Evolutionary conservation across 53 echinoderm and acorn worm genomes (phyloP).

Genomic region (Temnopleurus reevesii): DNA sequence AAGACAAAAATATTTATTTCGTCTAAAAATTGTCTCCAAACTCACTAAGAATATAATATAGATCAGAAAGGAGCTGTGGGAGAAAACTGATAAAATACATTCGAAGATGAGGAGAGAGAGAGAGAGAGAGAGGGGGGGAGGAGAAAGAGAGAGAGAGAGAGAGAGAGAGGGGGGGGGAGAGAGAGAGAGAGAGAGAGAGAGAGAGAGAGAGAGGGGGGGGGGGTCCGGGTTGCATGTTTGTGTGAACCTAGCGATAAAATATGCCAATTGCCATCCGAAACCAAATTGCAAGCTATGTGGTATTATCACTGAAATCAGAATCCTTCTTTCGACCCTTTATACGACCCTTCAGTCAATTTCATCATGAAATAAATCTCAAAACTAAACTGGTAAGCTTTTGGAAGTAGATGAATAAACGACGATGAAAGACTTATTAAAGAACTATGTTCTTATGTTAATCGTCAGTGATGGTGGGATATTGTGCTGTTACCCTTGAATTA

Average conservation of each 20-base stretch:
- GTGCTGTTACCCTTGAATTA: too few species aligned
- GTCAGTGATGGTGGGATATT: not conserved
- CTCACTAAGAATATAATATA: too few species aligned
- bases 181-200: not conserved
- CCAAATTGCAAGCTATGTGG: slow-evolving; percentile 25
- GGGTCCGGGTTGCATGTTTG: not conserved
- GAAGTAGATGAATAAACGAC: not conserved
- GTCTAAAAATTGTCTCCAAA: too few species aligned
- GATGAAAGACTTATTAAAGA: not conserved
- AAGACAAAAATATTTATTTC: too few species aligned
- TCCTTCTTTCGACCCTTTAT: not conserved
- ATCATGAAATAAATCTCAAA: not conserved
- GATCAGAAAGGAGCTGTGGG: not conserved
- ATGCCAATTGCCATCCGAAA: not conserved
- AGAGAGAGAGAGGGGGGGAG: not conserved
- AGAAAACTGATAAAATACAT: not conserved
- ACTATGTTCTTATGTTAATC: not conserved
- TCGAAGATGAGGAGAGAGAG: not conserved
- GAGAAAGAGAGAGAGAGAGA: not conserved
- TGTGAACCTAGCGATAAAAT: not conserved
- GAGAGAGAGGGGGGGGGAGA: too few species aligned
- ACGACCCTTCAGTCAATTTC: not conserved
- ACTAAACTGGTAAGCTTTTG: not conserved
- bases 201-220: not conserved
- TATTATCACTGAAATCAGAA: slow-evolving; percentile 18